These are phyloP conservation scores for Nebria brevicollis DNA, from an alignment of 2,888 invertebrate genomes.

Conservation along the genomic window DNA sequence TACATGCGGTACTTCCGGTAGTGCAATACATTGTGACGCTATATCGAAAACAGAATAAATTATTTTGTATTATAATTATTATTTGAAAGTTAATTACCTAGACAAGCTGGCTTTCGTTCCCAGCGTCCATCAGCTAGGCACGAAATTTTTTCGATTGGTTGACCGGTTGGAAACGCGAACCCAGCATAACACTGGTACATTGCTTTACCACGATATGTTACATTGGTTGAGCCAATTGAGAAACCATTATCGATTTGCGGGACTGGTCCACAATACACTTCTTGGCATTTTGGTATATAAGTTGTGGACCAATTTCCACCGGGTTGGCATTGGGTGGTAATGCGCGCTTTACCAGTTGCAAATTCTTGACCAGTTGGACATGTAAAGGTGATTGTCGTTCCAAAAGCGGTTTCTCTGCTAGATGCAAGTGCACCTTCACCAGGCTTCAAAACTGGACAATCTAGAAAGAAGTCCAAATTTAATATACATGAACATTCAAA, in stretches of 20 bases:
- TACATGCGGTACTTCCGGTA: constrained; percentile 88
- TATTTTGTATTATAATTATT: constrained; percentile 19
- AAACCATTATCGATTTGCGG: constrained; percentile 98
- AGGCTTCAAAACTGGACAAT: constrained; percentile 86
- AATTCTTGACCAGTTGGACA: constrained; percentile 95
- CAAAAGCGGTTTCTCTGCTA: constrained; percentile 91
- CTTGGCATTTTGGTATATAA: constrained; percentile 93
- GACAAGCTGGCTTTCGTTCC: constrained; percentile 91
- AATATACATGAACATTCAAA: not conserved
- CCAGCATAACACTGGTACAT: constrained; percentile 98
- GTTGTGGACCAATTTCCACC: constrained; percentile 93
- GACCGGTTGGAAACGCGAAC: constrained; percentile 89
- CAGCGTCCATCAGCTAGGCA: constrained; percentile 90
- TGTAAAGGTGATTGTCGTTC: constrained; percentile 88
- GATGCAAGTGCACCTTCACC: constrained; percentile 91
- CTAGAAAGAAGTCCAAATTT: constrained; percentile 61
- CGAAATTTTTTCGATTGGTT: constrained; percentile 88
- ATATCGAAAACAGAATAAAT: constrained; percentile 48
- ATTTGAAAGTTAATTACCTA: constrained; percentile 67
- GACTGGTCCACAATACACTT: constrained; percentile 97
- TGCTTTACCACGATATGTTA: constrained; percentile 91
- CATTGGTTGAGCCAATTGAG: constrained; percentile 94
- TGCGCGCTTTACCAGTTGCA: constrained; percentile 85
- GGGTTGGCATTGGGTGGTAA: constrained; percentile 86
- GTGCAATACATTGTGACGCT: constrained; percentile 91